Conservation (phyloP, 2,888 invertebrate genomes). For the Eupeodes latifasciatus region DNA sequence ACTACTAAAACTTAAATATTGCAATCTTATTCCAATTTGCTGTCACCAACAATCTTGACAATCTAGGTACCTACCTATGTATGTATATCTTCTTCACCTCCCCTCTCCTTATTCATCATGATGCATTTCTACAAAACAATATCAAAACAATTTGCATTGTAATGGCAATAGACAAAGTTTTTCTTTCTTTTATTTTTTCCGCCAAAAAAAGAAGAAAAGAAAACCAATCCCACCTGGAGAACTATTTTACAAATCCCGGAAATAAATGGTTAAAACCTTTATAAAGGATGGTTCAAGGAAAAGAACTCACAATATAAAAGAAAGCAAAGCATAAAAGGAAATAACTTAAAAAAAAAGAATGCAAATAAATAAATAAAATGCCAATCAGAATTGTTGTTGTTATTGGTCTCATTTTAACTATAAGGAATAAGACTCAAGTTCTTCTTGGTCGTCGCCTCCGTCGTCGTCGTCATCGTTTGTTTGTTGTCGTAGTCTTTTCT, state of each 20-base stretch:
- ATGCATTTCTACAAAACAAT: slow-evolving; percentile 49
- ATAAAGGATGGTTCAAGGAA: slow-evolving; percentile 63
- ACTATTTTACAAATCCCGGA: slow-evolving; percentile 60
- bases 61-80: neutral
- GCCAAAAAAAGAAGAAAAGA: neutral
- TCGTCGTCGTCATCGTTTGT: neutral
- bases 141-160: slow-evolving; percentile 62
- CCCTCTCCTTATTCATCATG: neutral
- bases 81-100: neutral
- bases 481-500: slow-evolving; percentile 13
- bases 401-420: neutral
- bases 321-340: neutral
- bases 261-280: slow-evolving; percentile 73
- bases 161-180: slow-evolving; percentile 45
- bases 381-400: slow-evolving; percentile 65
- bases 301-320: slow-evolving; percentile 22
- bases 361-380: slow-evolving; percentile 69
- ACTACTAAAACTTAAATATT: slow-evolving; percentile 20
- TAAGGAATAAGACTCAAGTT: neutral
- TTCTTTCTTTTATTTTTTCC: slow-evolving; percentile 16
- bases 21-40: slow-evolving; percentile 35
- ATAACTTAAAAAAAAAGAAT: neutral
- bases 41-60: slow-evolving; percentile 34
- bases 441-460: neutral
- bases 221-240: slow-evolving; percentile 48